phyloP scores from a whole-genome alignment of 2,113 vertebrate species.

The Proteles cristata region DNA sequence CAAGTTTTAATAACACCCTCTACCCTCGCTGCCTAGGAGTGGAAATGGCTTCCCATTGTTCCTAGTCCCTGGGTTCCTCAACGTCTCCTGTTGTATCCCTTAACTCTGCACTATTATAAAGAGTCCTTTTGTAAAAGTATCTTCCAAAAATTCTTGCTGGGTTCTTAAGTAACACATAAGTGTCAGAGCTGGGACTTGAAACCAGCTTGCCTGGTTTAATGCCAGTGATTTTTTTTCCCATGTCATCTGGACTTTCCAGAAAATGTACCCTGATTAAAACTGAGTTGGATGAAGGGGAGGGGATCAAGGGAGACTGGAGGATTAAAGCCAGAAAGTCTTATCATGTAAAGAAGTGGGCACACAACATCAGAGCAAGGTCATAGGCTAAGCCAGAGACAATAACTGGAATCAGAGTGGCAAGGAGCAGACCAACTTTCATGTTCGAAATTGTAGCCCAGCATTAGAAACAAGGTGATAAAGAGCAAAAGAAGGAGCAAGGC shows the following conservation, averaged over 20 bases:
- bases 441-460: background rate
- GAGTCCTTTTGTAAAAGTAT: background rate
- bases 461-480: conserved; percentile 7
- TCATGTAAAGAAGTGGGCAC: background rate
- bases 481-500: background rate
- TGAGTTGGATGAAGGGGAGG: background rate
- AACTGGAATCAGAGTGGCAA: background rate
- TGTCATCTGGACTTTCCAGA: background rate
- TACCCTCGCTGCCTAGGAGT: background rate
- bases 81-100: background rate
- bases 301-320: background rate
- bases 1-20: background rate
- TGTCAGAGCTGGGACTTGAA: background rate
- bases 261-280: background rate
- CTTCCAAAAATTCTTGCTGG: background rate
- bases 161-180: background rate
- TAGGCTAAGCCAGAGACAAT: background rate
- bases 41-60: background rate
- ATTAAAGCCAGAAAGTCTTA: background rate
- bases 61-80: background rate
- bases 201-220: background rate
- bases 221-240: background rate
- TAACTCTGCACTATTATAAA: background rate
- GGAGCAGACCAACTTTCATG: background rate
- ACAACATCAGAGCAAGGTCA: background rate